Evolutionary conservation across 2,113 vertebrate genomes (phyloP).

Genomic region (Tiliqua scincoides): DNA sequence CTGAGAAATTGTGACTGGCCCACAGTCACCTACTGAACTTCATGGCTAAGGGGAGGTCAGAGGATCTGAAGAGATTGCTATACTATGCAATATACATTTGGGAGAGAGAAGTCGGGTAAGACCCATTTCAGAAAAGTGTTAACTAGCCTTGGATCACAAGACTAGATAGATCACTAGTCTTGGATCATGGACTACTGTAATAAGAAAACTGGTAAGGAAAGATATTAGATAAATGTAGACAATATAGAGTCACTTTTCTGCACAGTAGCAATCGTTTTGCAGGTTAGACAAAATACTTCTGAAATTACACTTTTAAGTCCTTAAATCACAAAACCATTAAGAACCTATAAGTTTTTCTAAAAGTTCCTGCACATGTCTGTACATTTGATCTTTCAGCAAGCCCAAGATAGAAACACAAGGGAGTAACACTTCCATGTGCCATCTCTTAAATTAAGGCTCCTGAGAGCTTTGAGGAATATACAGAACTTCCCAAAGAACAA

Average conservation of each 20-base stretch:
- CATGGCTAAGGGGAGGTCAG: no score
- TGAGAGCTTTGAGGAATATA: neutral
- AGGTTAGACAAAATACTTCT: accelerated
- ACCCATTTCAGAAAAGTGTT: accelerated
- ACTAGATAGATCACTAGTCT: neutral
- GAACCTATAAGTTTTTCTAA: accelerated
- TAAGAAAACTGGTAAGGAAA: neutral
- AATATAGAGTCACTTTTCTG: neutral
- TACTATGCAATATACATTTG: neutral
- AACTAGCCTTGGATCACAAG: neutral
- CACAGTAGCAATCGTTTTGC: neutral
- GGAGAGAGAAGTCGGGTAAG: neutral
- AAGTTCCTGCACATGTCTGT: neutral
- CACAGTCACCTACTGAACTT: no score
- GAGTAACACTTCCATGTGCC: neutral
- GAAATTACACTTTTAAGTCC: neutral
- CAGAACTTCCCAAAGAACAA: neutral
- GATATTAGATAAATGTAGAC: neutral
- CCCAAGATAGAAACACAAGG: neutral
- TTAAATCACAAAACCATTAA: neutral
- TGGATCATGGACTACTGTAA: neutral
- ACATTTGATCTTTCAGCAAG: accelerated
- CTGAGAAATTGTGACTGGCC: no score
- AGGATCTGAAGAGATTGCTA: no score
- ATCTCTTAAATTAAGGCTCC: neutral